Percentiles rank a stretch among this genome's conserved stretches.
Conservation (phyloP, 2,888 invertebrate genomes). For the Ornithoptera priamus region DNA sequence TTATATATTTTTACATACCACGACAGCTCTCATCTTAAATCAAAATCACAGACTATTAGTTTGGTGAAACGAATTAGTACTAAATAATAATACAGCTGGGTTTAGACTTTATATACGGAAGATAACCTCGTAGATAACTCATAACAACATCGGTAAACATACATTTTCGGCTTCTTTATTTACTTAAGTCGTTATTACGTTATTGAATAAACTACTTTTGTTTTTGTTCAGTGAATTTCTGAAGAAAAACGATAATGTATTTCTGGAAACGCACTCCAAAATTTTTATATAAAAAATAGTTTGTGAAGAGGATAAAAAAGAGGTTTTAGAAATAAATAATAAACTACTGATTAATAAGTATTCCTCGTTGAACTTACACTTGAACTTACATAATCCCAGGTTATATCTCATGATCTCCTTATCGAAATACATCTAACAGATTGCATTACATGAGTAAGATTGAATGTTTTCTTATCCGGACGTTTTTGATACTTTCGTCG, state of each 20-base stretch:
- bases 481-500: neutral
- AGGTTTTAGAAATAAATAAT: neutral
- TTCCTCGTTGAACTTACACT: neutral
- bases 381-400: too few species aligned
- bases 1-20: conserved; percentile 4
- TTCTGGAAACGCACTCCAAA: neutral
- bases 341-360: neutral
- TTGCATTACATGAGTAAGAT: neutral
- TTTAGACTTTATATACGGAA: conserved; percentile 4
- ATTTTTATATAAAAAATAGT: neutral
- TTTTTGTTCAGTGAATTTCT: neutral
- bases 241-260: neutral
- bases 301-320: neutral
- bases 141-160: neutral
- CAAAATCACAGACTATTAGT: neutral
- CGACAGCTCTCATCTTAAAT: conserved; percentile 3
- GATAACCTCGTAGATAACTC: conserved; percentile 3
- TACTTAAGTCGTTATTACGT: neutral
- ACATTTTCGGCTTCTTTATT: neutral
- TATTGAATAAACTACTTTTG: neutral
- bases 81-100: neutral
- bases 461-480: neutral
- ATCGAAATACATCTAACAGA: neutral
- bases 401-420: too few species aligned
- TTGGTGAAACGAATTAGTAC: neutral